Base-by-base conservation (phyloP, 2,888 invertebrate genomes). In the Chrysolina oricalcia region DNA sequence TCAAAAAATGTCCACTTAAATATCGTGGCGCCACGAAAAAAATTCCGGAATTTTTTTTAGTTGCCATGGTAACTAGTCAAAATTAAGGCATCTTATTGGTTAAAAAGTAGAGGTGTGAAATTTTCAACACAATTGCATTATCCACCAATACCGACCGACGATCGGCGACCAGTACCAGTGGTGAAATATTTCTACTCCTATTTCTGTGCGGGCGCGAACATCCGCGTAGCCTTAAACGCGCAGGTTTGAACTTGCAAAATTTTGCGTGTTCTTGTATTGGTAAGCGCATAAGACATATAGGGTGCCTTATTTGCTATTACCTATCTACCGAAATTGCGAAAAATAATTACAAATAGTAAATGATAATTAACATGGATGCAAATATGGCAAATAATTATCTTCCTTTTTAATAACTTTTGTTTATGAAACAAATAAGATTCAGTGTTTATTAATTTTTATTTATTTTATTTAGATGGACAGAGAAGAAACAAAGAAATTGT, bases 401-500 rank as follows among this genome's bases (percentile, higher is more conserved):
- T n/a, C 8, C 48, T 48, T n/a, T 48, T 48, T 6, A 48, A 48
- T 48, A 48, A 48, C n/a, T 48, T n/a, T n/a, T n/a, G n/a, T n/a
- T n/a, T n/a, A n/a, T n/a, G n/a, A n/a, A n/a, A n/a, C n/a, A n/a
- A n/a, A 48, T 48, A 17, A 48, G 48, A 48, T n/a, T 48, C 48
- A 48, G 48, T n/a, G 62, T 65, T 64, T 41, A 35, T 13, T 64
- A 40, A 64, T 40, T 40, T 64, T 40, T 40, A 64, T 27, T 64
- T 23, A 40, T 64, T 64, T 64, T 27, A 64, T 40, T 64, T 35
- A 40, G 64, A 64, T 64, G 40, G 64, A 35, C 41, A 64, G 64
- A 23, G 64, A 64, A 64, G 23, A 63, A 64, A 64, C 13, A 64
- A 64, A 64, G 2, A n/a, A 64, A 64, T 64, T 64, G 64, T 64